A percentile compares a stretch with the other conserved stretches of the same genome.
phyloP scores from a whole-genome alignment of 2,888 invertebrate species.

The Minunthozetes semirufus region DNA sequence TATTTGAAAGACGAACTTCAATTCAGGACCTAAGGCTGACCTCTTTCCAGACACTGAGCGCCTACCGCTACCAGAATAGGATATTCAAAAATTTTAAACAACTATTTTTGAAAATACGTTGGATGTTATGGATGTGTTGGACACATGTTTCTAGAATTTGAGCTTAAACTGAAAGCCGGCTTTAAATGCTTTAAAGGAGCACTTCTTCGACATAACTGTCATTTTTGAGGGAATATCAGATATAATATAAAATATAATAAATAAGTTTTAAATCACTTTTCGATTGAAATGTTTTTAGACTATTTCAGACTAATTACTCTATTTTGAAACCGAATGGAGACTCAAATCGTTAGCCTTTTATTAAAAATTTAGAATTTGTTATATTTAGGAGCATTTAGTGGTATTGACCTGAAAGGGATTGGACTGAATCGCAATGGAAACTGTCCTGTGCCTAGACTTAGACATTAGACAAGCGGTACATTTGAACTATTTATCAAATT shows the following conservation, averaged over 20 bases:
- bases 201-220: background rate
- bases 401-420: background rate
- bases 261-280: no score
- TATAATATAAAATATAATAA: background rate
- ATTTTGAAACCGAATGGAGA: no score
- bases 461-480: no score
- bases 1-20: background rate
- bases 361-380: no score
- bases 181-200: background rate
- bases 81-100: background rate
- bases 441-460: background rate
- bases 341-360: no score
- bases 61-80: background rate
- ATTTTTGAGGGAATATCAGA: background rate
- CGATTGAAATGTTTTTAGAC: no score
- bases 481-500: background rate
- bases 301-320: no score
- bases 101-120: background rate
- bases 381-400: no score
- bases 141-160: conserved; percentile 1
- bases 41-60: background rate
- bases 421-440: background rate
- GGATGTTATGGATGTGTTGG: conserved; percentile 11
- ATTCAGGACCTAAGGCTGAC: background rate
- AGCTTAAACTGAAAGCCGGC: background rate